A percentile compares a stretch with the other conserved stretches of the same genome.
Evolutionary conservation across 2,888 invertebrate species (phyloP).

Genomic region (Macrosoma leucophasiata): DNA sequence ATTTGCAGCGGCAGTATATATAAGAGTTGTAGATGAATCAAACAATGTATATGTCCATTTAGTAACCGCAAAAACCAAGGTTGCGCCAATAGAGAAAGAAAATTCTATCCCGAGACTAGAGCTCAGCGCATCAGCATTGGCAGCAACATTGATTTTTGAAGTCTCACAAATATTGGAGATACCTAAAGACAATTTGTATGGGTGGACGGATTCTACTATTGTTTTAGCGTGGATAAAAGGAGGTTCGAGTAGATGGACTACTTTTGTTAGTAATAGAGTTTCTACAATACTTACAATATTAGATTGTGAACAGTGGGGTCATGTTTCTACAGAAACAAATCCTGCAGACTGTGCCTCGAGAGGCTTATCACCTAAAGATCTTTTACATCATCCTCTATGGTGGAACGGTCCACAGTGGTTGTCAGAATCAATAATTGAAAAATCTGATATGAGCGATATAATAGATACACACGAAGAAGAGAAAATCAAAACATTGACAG

Average conservation of each 20-base stretch:
- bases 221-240: slow-evolving; percentile 22
- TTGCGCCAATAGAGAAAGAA: slow-evolving; percentile 12
- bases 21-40: slow-evolving; percentile 5
- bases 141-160: slow-evolving; percentile 15
- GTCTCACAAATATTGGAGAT: slow-evolving; percentile 11
- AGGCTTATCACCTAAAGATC: no score
- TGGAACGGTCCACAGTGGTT: no score
- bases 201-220: slow-evolving; percentile 22
- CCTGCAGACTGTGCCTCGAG: no score
- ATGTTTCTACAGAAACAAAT: no score
- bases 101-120: slow-evolving; percentile 21
- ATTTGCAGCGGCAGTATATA: slow-evolving; percentile 21
- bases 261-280: slow-evolving; percentile 22
- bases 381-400: no score
- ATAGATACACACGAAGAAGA: no score
- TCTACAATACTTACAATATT: no score
- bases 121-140: slow-evolving; percentile 21
- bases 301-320: no score
- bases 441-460: no score
- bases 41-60: slow-evolving; percentile 11
- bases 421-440: no score
- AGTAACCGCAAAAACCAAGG: slow-evolving; percentile 12
- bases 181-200: slow-evolving; percentile 10
- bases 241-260: slow-evolving; percentile 20
- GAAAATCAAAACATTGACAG: no score